Evolutionary conservation across 1,140 invertebrate genomes (phyloP).

Genomic region (Cherax quadricarinatus): DNA sequence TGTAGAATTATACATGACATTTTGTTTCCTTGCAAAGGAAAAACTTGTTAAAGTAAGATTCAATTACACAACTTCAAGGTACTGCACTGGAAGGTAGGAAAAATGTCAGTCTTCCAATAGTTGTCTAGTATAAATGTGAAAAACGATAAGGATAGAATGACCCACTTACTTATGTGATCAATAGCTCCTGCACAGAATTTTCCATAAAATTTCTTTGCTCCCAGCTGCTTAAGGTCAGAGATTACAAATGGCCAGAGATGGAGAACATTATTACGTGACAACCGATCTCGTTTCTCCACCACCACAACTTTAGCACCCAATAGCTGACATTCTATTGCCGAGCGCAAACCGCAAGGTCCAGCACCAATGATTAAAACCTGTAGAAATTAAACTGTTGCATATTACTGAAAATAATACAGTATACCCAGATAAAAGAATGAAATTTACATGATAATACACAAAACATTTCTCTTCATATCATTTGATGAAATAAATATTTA

Average conservation of each 20-base stretch:
- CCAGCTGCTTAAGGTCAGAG: constrained; percentile 93
- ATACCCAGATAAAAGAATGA: too few species aligned
- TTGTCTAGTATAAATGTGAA: too few species aligned
- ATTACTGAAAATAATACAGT: neutral
- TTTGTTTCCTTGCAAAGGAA: too few species aligned
- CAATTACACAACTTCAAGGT: too few species aligned
- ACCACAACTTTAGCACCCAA: constrained; percentile 96
- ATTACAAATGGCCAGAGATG: constrained; percentile 99
- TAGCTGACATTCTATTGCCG: constrained; percentile 97
- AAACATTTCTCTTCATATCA: neutral
- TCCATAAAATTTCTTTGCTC: constrained; percentile 99
- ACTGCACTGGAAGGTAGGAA: too few species aligned
- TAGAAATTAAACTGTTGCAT: neutral
- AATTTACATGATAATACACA: neutral
- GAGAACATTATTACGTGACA: constrained; percentile 97
- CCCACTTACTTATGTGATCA: constrained; percentile 92
- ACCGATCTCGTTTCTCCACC: constrained; percentile 93
- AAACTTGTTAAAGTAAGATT: too few species aligned
- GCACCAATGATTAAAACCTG: constrained; percentile 93
- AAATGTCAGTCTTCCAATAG: too few species aligned
- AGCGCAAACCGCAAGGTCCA: constrained; percentile 95
- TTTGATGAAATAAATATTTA: too few species aligned
- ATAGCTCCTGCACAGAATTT: constrained; percentile 99
- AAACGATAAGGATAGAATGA: neutral
- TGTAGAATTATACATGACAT: too few species aligned